A percentile compares a stretch with the other conserved stretches of the same genome.
Evolutionary conservation across 1,140 invertebrate species (phyloP).

Genomic region (Asobara japonica): DNA sequence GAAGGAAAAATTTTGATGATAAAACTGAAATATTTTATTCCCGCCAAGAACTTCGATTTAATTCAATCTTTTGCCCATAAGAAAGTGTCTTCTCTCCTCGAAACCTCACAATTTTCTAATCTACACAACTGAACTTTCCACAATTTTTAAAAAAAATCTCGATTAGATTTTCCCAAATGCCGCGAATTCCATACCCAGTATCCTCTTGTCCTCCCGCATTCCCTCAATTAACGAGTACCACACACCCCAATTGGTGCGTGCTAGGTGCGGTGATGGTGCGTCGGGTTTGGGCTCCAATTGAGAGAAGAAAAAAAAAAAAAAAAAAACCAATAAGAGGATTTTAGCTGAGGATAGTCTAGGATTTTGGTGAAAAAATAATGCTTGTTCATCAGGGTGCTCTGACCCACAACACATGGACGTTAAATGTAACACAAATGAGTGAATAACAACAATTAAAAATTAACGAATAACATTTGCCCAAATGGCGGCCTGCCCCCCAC

Average conservation of each 20-base stretch:
- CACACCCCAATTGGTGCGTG: conserved; percentile 27
- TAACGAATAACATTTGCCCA: conserved; percentile 14
- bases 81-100: no score
- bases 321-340: conserved; percentile 42
- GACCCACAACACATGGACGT: conserved; percentile 68
- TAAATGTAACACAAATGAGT: conserved; percentile 38
- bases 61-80: neutral
- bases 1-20: no score
- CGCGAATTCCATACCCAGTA: no score
- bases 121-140: no score
- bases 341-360: conserved; percentile 39
- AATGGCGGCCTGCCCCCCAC: conserved; percentile 28
- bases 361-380: conserved; percentile 28
- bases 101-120: no score
- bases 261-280: conserved; percentile 60
- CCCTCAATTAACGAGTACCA: conserved; percentile 28
- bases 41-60: no score
- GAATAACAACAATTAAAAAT: conserved; percentile 26
- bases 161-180: no score
- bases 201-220: conserved; percentile 19
- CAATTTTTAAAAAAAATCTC: no score
- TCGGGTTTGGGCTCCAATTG: conserved; percentile 57
- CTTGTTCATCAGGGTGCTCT: conserved; percentile 60
- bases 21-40: no score
- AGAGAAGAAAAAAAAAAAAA: conserved; percentile 21